These are phyloP conservation scores for Athalia rosae DNA, from an alignment of 2,888 invertebrate species.

Conservation along the genomic window DNA sequence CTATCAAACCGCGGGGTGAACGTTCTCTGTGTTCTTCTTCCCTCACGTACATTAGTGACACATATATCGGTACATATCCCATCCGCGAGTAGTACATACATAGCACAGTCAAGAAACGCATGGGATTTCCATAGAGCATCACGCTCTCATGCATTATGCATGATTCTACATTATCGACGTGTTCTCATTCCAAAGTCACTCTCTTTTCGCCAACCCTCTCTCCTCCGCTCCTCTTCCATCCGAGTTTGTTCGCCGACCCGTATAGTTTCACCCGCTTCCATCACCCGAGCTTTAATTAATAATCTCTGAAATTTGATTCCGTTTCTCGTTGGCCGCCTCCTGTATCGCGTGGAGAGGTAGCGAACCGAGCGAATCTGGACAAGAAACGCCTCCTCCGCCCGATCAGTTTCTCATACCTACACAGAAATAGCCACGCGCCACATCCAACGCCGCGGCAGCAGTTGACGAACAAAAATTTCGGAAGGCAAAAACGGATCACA, in stretches of 20 bases:
- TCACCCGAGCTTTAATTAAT: background rate
- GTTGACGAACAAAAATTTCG: background rate
- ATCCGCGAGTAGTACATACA: too few relatives aligned
- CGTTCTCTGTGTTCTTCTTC: background rate
- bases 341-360: background rate
- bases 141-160: constrained; percentile 54
- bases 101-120: constrained; percentile 31
- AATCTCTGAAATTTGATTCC: background rate
- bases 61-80: background rate
- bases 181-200: constrained; percentile 55
- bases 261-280: constrained; percentile 7
- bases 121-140: constrained; percentile 43
- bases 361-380: too few relatives aligned
- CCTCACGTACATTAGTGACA: background rate
- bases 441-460: background rate
- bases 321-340: background rate
- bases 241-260: background rate
- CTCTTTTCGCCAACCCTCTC: constrained; percentile 32
- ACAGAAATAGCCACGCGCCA: background rate
- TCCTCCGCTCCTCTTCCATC: constrained; percentile 12
- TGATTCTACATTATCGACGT: constrained; percentile 54
- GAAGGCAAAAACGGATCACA: background rate
- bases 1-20: constrained; percentile 10
- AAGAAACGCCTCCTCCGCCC: too few relatives aligned
- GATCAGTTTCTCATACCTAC: background rate